Percentiles rank a stretch among this genome's conserved stretches.
Conservation (phyloP, 2,888 invertebrate species). For the Boloria euphrosyne region DNA sequence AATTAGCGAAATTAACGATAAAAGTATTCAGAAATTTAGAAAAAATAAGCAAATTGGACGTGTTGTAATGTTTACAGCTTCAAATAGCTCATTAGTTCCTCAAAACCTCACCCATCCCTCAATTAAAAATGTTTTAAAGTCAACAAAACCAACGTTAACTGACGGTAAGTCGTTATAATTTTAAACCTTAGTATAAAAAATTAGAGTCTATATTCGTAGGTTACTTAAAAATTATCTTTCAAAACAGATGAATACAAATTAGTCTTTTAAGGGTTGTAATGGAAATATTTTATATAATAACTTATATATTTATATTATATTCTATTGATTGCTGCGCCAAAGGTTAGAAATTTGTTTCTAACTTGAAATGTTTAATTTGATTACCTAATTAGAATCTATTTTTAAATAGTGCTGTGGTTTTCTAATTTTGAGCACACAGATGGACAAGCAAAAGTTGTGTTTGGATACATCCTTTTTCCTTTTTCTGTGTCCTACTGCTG, state of each 20-base stretch:
- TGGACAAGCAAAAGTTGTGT: too few species aligned
- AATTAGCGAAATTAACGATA: conserved; percentile 8
- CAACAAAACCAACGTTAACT: conserved; percentile 49
- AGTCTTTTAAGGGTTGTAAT: too few species aligned
- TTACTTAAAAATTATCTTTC: background rate
- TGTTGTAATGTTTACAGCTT: conserved; percentile 33
- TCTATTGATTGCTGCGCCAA: too few species aligned
- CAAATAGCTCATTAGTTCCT: conserved; percentile 51
- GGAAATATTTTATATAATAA: too few species aligned
- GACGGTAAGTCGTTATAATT: conserved; percentile 53
- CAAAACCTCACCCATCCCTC: conserved; percentile 48
- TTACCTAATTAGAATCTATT: too few species aligned
- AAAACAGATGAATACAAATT: background rate
- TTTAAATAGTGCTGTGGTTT: too few species aligned
- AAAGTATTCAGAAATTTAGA: conserved; percentile 32
- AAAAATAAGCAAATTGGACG: conserved; percentile 32
- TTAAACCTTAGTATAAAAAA: conserved; percentile 17
- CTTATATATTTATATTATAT: too few species aligned
- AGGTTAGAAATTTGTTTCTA: too few species aligned
- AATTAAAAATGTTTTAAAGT: conserved; percentile 48
- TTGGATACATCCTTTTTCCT: too few species aligned
- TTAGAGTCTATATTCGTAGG: background rate
- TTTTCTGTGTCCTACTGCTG: too few species aligned
- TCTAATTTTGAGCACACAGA: too few species aligned
- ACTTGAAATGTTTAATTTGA: too few species aligned